Conservation (phyloP, 2,888 invertebrate genomes). For the Parascotia fuliginaria region DNA sequence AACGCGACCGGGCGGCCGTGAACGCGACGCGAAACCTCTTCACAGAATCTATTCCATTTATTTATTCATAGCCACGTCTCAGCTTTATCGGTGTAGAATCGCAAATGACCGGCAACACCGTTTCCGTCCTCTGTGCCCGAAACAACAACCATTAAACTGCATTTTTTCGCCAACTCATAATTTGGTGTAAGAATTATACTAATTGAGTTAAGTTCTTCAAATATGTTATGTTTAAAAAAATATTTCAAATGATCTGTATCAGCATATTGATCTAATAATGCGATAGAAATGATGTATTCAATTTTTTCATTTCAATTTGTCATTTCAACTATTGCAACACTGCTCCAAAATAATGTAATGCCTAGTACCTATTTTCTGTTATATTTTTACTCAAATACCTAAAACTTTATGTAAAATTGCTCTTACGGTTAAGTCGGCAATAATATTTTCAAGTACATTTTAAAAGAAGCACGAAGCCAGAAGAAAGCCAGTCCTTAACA, state of each 20-base stretch:
- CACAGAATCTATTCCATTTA: constrained; percentile 56
- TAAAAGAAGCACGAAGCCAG: constrained; percentile 30
- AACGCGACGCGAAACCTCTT: constrained; percentile 69
- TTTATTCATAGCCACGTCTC: constrained; percentile 71
- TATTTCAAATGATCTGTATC: too few relatives aligned
- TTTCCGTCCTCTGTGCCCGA: constrained; percentile 64
- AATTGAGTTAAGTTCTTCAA: constrained; percentile 25
- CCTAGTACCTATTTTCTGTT: too few relatives aligned
- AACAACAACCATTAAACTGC: constrained; percentile 71
- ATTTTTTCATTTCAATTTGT: too few relatives aligned
- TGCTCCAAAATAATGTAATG: too few relatives aligned
- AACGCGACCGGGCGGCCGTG: constrained; percentile 78
- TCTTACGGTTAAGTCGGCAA: too few relatives aligned
- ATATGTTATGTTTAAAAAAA: too few relatives aligned
- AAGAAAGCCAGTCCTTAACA: constrained; percentile 47
- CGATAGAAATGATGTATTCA: too few relatives aligned
- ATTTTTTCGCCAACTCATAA: constrained; percentile 64
- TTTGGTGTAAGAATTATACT: constrained; percentile 49
- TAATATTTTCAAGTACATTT: constrained; percentile 22
- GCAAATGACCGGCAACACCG: constrained; percentile 71
- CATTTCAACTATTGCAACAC: too few relatives aligned
- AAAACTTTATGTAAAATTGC: too few relatives aligned
- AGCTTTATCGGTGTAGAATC: constrained; percentile 69
- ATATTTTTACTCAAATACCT: too few relatives aligned
- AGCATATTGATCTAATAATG: too few relatives aligned